Conservation (phyloP, 2,113 vertebrate genomes). For the Penelope pileata region DNA sequence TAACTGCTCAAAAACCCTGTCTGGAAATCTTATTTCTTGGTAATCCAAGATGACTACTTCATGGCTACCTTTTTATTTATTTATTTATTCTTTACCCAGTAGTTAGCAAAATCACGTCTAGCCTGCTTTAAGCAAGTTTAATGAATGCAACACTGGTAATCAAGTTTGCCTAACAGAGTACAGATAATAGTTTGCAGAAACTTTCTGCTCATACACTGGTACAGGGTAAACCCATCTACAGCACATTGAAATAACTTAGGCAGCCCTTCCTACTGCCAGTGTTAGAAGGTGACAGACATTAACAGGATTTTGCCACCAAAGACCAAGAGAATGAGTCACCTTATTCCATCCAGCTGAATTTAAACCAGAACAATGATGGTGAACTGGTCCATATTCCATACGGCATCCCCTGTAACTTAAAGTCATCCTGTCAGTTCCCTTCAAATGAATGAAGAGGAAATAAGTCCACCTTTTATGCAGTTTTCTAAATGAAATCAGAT, state of each 20-base stretch:
- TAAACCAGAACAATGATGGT: not conserved
- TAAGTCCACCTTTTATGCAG: conserved; percentile 7
- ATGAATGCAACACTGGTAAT: not conserved
- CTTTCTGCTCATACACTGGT: fast-evolving
- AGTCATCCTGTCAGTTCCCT: not conserved
- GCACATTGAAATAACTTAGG: not conserved
- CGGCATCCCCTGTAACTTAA: not conserved
- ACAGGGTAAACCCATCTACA: not conserved
- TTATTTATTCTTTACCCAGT: not conserved
- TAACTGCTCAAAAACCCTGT: fast-evolving
- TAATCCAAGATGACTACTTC: not conserved
- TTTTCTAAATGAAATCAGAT: conserved; percentile 54
- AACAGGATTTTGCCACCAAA: not conserved
- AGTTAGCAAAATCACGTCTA: not conserved
- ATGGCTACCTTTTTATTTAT: not conserved
- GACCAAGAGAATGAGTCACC: not conserved
- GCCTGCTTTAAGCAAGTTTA: not conserved
- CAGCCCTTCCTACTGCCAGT: not conserved
- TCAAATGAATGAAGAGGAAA: not conserved
- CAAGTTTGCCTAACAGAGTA: not conserved
- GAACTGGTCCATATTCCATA: not conserved
- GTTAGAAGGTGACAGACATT: not conserved
- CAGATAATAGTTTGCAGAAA: not conserved
- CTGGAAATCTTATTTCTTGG: not conserved
- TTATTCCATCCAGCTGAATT: not conserved